Percentiles rank a stretch among this genome's conserved stretches.
Evolutionary conservation across 1,140 invertebrate species (phyloP).

Genomic region (Scaptomyza graminum): DNA sequence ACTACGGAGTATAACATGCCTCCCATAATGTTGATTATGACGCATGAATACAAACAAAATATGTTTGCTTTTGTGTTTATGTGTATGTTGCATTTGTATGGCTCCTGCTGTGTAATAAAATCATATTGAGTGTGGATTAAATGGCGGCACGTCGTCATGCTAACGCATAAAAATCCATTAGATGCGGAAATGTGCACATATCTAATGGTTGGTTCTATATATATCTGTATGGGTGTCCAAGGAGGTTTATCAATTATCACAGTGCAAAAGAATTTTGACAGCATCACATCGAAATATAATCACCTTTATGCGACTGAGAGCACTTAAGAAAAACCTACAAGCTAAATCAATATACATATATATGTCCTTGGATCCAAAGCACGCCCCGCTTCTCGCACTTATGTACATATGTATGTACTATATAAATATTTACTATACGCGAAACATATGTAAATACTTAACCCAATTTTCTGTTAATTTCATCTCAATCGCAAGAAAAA

Average conservation of each 20-base stretch:
- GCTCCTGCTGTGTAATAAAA: constrained; percentile 72
- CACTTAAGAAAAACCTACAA: constrained; percentile 61
- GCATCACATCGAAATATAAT: constrained; percentile 34
- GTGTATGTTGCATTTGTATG: constrained; percentile 16
- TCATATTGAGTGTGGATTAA: constrained; percentile 81
- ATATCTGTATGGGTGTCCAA: constrained; percentile 21
- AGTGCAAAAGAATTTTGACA: constrained; percentile 67
- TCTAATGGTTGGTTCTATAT: constrained; percentile 1
- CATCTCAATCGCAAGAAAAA: constrained; percentile 14
- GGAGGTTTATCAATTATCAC: constrained; percentile 71
- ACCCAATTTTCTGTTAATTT: constrained; percentile 73
- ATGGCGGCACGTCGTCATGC: constrained; percentile 71
- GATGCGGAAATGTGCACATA: constrained; percentile 61
- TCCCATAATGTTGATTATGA: constrained; percentile 76
- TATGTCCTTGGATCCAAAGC: constrained; percentile 56
- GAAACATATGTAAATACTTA: constrained; percentile 37
- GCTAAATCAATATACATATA: constrained; percentile 37
- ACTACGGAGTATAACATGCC: constrained; percentile 23
- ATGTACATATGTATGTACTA: constrained; percentile 16
- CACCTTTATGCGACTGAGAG: constrained; percentile 35
- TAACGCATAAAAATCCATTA: constrained; percentile 76
- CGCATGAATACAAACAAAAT: constrained; percentile 68
- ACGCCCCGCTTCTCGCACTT: constrained; percentile 20
- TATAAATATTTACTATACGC: constrained; percentile 1
- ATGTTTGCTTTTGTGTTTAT: constrained; percentile 3